Evolutionary conservation across 2,888 invertebrate genomes (phyloP).

Genomic region (Agrochola lychnidis): DNA sequence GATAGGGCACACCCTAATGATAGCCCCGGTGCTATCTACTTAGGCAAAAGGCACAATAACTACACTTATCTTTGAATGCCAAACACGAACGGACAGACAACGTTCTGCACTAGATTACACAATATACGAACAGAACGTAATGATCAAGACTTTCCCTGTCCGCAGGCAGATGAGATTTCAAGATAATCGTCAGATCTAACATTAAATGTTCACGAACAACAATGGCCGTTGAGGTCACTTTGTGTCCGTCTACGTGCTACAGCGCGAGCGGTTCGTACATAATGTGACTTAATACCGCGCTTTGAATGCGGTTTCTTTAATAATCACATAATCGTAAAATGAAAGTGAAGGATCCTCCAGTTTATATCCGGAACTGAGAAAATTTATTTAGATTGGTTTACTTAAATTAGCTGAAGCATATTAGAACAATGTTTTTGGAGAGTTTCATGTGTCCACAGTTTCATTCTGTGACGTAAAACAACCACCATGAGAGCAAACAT

Average conservation of each 20-base stretch:
- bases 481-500: constrained; percentile 38
- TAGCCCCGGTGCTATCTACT: constrained; percentile 20
- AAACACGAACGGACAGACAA: constrained; percentile 51
- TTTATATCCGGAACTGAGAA: constrained; percentile 26
- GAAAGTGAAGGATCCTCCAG: constrained; percentile 52
- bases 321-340: constrained; percentile 44
- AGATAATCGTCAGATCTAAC: constrained; percentile 51
- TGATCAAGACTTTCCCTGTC: constrained; percentile 81
- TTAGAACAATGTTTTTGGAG: constrained; percentile 34
- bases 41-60: constrained; percentile 14
- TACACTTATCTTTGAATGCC: constrained; percentile 42
- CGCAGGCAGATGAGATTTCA: constrained; percentile 68
- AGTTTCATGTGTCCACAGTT: constrained; percentile 9
- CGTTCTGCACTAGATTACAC: constrained; percentile 73
- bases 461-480: constrained; percentile 1
- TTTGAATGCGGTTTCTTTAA: constrained; percentile 58
- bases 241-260: constrained; percentile 33
- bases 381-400: constrained; percentile 10
- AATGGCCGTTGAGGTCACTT: constrained; percentile 53
- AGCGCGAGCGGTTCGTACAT: constrained; percentile 19
- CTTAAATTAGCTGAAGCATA: constrained; percentile 3
- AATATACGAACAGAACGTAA: constrained; percentile 67
- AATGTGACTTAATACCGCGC: constrained; percentile 46
- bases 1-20: constrained; percentile 27
- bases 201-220: constrained; percentile 47